Base-by-base conservation (phyloP, 2,888 invertebrate species). In the Tholera decimalis region DNA sequence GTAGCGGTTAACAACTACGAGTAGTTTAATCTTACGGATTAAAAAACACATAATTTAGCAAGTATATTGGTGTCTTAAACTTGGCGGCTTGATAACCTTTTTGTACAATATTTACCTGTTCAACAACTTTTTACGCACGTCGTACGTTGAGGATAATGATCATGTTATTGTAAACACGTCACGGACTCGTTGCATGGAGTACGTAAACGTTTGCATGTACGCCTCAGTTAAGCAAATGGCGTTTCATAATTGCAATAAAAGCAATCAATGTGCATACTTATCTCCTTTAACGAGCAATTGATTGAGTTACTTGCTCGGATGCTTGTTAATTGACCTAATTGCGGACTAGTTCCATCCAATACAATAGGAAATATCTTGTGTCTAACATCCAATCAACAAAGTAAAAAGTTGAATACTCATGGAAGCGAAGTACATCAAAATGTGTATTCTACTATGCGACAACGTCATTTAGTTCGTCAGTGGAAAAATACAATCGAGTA, bases 211-310 rank as follows among this genome's bases (percentile, higher is more conserved):
- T 61, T 55, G 60, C 66, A 61, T 67, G 46, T 18, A 68, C 33
- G 49, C 33, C 53, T 18, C 56, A 67, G 61, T 61, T 57, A 65
- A 54, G 67, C 58, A 63, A 65, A 65, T 73, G 30, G 39, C 76
- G 57, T 73, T 64, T 61, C 51, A 71, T 72, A 68, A 59, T 57
- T 74, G 44, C 50, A 67, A 73, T 66, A 74, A 62, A 30, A 68
- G 44, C 65, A 75, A 79, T 70, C 62, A 76, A 77, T 74, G 57
- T 68, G 47, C 59, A 74, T 65, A 69, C 53, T 74, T 79, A 73
- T 59, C 50, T 61, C 53, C 49, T 54, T 54, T 64, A 73, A 59
- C 51, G 39, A 70, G 50, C 74, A 73, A 73, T 77, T 74, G 74
- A 80, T 74, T 77, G 67, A 66, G 66, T 80, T 80, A 77, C 61